Evolutionary conservation across 2,888 invertebrate species (phyloP), one percentile per base, ranked within the genome.

Genomic region (Eumacrocentrus americanus): DNA sequence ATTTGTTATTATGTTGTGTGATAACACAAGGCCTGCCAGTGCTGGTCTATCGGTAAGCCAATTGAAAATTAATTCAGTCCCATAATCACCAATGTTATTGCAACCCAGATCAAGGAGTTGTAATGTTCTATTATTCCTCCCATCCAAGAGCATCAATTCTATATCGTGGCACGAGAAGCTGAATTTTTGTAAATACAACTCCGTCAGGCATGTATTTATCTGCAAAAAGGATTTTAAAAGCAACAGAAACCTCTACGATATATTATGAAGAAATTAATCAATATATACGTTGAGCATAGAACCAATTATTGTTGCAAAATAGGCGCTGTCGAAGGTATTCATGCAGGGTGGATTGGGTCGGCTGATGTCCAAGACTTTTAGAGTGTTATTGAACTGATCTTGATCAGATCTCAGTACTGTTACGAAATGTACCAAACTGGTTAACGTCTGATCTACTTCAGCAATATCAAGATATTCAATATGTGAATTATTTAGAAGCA

Each of bases 71-170:
- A 84, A 66, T 61, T 85, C 84, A 0, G 83, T 80, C 0, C 88
- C 88, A 48, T 85, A 81, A 72, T 87, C 86, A 0, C 86, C 87
- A 12, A 89, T 84, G 63, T 80, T 83, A 65, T 89, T 89, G 58
- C 81, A 85, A 0, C 83, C 84, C 9, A 89, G 73, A 78, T 89
- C 87, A 23, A 89, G 73, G 54, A 87, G 81, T 14, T 83, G 66
- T n/a, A 89, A 70, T 0, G 84, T 82, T 1, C 72, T 78, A 68
- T 88, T 88, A 1, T 70, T 67, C 11, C 78, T 72, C 46, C 87
- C 77, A 4, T 87, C 87, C 44, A 82, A 71, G 3, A 83, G 72
- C 59, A 88, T 77, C 58, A 82, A 82, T 64, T 87, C 87, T 38
- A 88, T 77, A 67, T 88, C 88, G 59, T 88, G 88, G 0, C 85